phyloP scores from a whole-genome alignment of 2,113 vertebrate species.

The Lasiurus cinereus region DNA sequence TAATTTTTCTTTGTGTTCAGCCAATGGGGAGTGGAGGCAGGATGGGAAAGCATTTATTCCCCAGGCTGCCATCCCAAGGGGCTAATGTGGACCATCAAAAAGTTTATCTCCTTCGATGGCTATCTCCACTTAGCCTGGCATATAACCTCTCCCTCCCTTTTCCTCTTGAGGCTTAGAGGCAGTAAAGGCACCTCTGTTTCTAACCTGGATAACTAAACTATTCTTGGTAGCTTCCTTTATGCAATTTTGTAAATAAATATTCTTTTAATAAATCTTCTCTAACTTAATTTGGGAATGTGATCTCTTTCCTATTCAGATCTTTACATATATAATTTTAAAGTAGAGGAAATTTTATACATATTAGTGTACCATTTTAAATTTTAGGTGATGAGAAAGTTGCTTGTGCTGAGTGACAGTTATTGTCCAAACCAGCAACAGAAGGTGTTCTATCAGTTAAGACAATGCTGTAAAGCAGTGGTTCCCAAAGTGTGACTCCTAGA shows the following conservation, averaged over 20 bases:
- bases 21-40: background rate
- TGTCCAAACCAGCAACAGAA: background rate
- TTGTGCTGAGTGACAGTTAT: background rate
- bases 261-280: background rate
- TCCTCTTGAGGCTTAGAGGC: background rate
- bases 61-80: background rate
- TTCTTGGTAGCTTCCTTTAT: background rate
- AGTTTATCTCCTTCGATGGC: background rate
- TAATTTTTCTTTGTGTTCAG: background rate
- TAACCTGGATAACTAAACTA: background rate
- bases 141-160: background rate
- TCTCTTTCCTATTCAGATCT: background rate
- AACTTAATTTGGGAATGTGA: background rate
- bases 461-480: background rate
- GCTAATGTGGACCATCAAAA: background rate
- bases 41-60: background rate
- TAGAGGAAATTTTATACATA: background rate
- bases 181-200: background rate
- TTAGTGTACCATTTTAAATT: background rate
- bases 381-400: background rate
- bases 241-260: background rate
- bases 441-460: background rate
- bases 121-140: background rate
- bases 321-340: background rate
- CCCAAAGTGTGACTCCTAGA: background rate